Conservation (phyloP, 2,113 vertebrate genomes). For the Sebastes fasciatus region DNA sequence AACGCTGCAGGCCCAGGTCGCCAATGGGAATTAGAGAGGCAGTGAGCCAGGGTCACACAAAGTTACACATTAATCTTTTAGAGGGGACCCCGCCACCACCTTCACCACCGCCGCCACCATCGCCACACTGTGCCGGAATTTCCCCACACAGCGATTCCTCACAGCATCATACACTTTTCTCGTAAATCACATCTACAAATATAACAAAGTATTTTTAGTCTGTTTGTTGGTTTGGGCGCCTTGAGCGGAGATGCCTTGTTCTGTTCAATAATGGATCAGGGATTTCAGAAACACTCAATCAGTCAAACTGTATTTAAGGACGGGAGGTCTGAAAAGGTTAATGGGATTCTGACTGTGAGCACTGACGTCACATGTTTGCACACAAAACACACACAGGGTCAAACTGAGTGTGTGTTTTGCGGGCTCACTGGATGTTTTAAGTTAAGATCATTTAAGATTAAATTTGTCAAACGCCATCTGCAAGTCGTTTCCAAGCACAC, state of each 20-base stretch:
- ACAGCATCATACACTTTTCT: neutral
- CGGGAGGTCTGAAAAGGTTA: constrained; percentile 55
- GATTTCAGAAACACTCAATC: constrained; percentile 58
- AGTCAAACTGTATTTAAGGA: constrained; percentile 63
- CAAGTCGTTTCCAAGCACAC: constrained; percentile 3
- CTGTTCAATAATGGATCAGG: constrained; percentile 60
- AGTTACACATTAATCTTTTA: constrained; percentile 81
- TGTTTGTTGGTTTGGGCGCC: neutral
- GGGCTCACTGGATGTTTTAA: neutral
- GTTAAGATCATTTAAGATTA: constrained; percentile 4
- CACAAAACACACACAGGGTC: neutral
- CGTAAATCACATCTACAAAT: neutral
- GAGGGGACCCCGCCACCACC: constrained; percentile 38
- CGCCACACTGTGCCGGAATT: constrained; percentile 33
- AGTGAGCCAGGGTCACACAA: constrained; percentile 76
- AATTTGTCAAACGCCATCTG: constrained; percentile 6
- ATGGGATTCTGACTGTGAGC: constrained; percentile 53
- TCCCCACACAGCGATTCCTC: neutral
- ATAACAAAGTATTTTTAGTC: neutral
- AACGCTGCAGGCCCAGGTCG: constrained; percentile 62
- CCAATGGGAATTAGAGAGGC: constrained; percentile 62
- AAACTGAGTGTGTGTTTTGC: neutral
- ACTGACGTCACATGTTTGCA: constrained; percentile 6
- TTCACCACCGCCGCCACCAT: constrained; percentile 1
- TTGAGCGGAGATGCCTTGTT: neutral